These are phyloP conservation scores for Leptopilina myrica DNA, from an alignment of 2,888 invertebrate genomes.

Conservation along the genomic window DNA sequence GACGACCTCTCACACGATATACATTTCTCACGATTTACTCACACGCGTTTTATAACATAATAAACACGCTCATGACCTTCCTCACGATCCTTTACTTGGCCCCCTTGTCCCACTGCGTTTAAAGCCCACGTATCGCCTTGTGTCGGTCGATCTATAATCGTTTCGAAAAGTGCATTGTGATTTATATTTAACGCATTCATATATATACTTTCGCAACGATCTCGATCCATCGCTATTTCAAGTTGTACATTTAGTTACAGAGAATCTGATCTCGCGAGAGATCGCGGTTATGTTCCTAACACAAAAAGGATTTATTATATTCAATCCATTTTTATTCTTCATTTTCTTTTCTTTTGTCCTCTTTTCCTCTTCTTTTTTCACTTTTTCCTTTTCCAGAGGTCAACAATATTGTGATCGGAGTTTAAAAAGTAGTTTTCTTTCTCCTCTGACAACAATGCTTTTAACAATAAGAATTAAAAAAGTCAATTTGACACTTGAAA, in stretches of 20 bases:
- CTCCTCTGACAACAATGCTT: neutral
- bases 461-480: neutral
- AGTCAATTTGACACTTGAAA: neutral
- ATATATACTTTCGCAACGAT: slow-evolving; percentile 18
- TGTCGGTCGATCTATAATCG: neutral
- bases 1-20: too few species aligned
- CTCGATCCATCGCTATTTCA: slow-evolving; percentile 19
- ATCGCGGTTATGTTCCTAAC: neutral
- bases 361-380: too few species aligned
- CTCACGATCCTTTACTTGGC: slow-evolving; percentile 16
- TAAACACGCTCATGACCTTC: slow-evolving; percentile 23
- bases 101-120: slow-evolving; percentile 13
- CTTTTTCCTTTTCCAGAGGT: too few species aligned
- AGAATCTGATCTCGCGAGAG: neutral
- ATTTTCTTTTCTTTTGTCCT: too few species aligned
- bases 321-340: neutral
- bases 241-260: neutral
- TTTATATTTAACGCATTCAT: slow-evolving; percentile 30
- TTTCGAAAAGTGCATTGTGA: slow-evolving; percentile 26
- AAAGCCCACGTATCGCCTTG: slow-evolving; percentile 23
- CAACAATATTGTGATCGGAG: too few species aligned
- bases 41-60: slow-evolving; percentile 7
- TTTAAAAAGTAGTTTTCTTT: neutral
- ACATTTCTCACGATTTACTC: slow-evolving; percentile 18
- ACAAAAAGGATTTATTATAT: slow-evolving; percentile 12